Percentiles rank a stretch among this genome's conserved stretches.
Evolutionary conservation across 2,113 vertebrate genomes (phyloP).

Genomic region (Chaetodon trifascialis): DNA sequence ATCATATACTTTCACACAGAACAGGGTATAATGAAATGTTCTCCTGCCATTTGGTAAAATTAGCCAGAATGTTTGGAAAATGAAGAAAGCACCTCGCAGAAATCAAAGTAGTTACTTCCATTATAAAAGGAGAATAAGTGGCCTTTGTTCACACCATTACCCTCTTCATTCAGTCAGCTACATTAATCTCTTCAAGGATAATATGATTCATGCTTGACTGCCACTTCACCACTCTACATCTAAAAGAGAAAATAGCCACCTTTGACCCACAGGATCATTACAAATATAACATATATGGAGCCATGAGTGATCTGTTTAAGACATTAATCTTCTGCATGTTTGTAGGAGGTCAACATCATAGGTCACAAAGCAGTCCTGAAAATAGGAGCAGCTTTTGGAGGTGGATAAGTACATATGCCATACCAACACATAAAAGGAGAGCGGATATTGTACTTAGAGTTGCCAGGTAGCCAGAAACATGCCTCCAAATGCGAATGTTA

Average conservation of each 20-base stretch:
- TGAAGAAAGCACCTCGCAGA: conserved; percentile 39
- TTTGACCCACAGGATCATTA: conserved; percentile 63
- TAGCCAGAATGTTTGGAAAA: conserved; percentile 23
- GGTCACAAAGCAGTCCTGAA: conserved; percentile 12
- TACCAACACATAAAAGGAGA: not conserved
- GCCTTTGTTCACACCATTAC: conserved; percentile 75
- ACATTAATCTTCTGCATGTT: conserved; percentile 44
- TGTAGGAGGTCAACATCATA: conserved; percentile 6
- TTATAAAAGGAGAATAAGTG: conserved; percentile 55
- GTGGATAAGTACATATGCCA: not conserved
- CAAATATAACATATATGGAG: conserved; percentile 53
- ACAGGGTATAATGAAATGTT: conserved; percentile 14
- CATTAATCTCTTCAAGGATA: conserved; percentile 78
- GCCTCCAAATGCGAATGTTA: not conserved
- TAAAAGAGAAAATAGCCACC: conserved; percentile 60
- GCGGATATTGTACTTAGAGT: too few species aligned
- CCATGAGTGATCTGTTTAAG: conserved; percentile 15
- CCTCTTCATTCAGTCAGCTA: conserved; percentile 70
- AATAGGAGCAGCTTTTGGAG: not conserved
- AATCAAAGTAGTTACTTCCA: conserved; percentile 32
- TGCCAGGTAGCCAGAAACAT: not conserved
- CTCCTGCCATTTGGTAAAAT: conserved; percentile 50
- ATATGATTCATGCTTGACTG: conserved; percentile 74
- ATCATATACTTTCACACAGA: not conserved
- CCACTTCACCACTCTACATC: conserved; percentile 59